These are phyloP conservation scores for Rhea americana DNA, from an alignment of 2,113 vertebrate species.

Conservation along the genomic window DNA sequence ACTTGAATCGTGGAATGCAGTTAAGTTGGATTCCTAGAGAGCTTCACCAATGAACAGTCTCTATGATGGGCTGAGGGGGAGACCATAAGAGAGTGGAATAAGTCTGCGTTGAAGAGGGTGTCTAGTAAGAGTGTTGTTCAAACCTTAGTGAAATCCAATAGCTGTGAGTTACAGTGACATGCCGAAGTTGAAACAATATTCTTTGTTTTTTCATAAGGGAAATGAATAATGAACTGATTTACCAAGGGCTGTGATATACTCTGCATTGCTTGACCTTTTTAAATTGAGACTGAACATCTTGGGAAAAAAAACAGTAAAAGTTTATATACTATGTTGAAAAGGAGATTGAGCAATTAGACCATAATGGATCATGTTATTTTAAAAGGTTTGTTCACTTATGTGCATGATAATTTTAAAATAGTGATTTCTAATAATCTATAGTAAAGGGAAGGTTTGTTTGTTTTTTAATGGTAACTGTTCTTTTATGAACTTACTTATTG, in stretches of 20 bases:
- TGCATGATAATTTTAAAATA: not conserved
- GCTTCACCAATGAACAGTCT: not conserved
- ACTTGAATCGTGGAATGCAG: not conserved
- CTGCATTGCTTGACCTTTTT: not conserved
- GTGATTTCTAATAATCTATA: not conserved
- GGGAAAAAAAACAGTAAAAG: not conserved
- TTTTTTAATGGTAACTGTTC: not conserved
- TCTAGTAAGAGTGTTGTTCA: too few relatives aligned
- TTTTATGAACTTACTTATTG: not conserved
- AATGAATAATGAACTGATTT: not conserved
- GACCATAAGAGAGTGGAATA: not conserved
- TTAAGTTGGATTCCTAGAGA: not conserved
- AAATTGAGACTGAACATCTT: not conserved
- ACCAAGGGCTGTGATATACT: not conserved
- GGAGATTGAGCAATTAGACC: not conserved
- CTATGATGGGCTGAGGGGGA: not conserved
- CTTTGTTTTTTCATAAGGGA: not conserved
- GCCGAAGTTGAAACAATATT: not conserved
- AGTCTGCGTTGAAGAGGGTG: not conserved
- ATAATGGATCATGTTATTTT: not conserved
- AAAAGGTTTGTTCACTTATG: not conserved
- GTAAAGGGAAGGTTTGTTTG: not conserved
- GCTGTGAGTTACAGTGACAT: not conserved
- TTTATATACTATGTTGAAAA: not conserved
- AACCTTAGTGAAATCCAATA: not conserved